Evolutionary conservation across 2,113 vertebrate species (phyloP), one percentile per base, ranked within the genome.

Genomic region (Rhombomys opimus): DNA sequence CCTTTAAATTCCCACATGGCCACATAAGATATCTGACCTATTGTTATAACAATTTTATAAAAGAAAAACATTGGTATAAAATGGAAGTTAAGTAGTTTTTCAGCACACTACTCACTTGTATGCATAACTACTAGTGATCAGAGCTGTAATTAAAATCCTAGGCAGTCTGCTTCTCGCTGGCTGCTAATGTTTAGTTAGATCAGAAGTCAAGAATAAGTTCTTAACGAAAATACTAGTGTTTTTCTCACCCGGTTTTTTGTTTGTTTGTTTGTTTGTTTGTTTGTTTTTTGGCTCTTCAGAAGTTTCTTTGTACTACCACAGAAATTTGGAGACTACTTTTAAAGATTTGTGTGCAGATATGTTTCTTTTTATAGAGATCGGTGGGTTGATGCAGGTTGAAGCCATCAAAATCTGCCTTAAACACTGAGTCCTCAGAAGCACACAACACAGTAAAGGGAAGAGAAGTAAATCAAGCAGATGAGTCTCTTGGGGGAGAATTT

Each of bases 1-100:
- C 96, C 20, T 87, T 68, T 97, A 65, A 96, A 93, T 96, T 90
- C 9, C 87, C 30, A 91, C 2, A 52, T 92, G 63, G 13, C 1
- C 25, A 12, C 94, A 32, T 88, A 85, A 73, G 3, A 52, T 89
- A 95, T 22, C 52, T 14, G 2, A 35, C 11, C 5, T 89, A 67
- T 92, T 89, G 72, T 25, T 80, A n/a, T 70, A 94, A 65, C 25
- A 78, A 94, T 82, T 96, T 94, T 61, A 94, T 87, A 85, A 38
- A 57, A 85, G 9, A 95, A 46, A 90, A 67, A 65, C 6, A 46
- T 17, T 46, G 27, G 81, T 84, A 70, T 50, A 41, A 35, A 61
- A 61, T 61, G 65, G 17, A 52, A 7, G 11, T 76, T 80, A 86
- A 80, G 14, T 91, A 50, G 59, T 70, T 94, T 17, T 52, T 41